phyloP scores from a whole-genome alignment of 2,797 vertebrate genomes.

The Catamblyrhynchus diadema region DNA sequence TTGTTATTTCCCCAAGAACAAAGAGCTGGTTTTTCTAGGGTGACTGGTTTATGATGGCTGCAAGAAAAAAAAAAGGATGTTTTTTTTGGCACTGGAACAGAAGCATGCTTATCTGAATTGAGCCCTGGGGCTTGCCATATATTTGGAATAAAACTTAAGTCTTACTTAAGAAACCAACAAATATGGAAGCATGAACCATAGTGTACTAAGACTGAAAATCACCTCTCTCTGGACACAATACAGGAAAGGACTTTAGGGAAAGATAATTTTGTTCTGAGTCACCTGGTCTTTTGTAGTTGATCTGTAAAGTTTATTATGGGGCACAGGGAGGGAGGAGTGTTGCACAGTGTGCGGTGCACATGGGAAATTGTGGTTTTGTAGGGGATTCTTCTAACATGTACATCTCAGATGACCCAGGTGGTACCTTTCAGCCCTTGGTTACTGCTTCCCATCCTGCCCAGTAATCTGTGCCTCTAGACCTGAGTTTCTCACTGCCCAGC shows the following conservation, averaged over 20 bases:
- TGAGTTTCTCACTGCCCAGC: not conserved
- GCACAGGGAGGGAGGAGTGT: not conserved
- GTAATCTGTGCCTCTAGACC: not conserved
- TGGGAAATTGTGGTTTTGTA: not conserved
- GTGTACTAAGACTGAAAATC: not conserved
- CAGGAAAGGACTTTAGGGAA: not conserved
- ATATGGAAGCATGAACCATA: not conserved
- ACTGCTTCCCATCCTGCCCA: not conserved
- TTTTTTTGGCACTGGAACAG: conserved; percentile 51
- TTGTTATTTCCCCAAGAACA: conserved; percentile 65
- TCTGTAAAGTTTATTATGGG: not conserved
- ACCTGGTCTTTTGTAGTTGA: not conserved
- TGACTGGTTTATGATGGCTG: conserved; percentile 69
- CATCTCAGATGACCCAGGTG: not conserved
- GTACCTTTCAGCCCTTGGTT: not conserved
- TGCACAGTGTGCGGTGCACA: rapidly evolving
- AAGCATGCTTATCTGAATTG: conserved; percentile 64
- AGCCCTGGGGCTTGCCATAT: conserved; percentile 64
- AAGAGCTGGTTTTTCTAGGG: conserved; percentile 69
- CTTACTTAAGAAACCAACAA: conserved; percentile 67
- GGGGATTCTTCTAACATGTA: not conserved
- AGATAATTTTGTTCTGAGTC: not conserved
- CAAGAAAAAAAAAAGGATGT: not conserved
- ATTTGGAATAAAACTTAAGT: conserved; percentile 57
- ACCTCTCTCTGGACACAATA: not conserved